Percentiles rank a stretch among this genome's conserved stretches.
phyloP scores from a whole-genome alignment of 2,113 vertebrate genomes.

The Pangasianodon hypophthalmus region DNA sequence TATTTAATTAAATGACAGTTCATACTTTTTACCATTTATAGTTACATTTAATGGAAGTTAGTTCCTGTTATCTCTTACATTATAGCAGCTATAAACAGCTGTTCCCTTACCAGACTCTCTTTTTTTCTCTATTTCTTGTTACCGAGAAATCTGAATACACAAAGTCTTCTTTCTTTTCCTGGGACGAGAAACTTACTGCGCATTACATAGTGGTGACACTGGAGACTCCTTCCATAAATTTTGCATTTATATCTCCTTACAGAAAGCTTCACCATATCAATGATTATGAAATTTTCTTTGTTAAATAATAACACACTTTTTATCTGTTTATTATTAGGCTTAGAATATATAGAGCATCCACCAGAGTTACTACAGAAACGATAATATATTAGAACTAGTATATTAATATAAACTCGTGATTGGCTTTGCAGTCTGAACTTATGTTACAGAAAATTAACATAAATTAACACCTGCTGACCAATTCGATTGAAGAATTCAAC shows the following conservation, averaged over 20 bases:
- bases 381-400: not conserved
- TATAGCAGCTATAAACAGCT: not conserved
- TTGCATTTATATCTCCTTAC: no score
- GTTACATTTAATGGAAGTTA: not conserved
- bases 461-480: not conserved
- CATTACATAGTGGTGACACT: not conserved
- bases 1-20: not conserved
- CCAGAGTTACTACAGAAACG: not conserved
- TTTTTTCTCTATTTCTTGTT: not conserved
- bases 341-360: not conserved
- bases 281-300: not conserved
- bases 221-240: not conserved
- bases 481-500: not conserved
- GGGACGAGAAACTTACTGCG: not conserved
- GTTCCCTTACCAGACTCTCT: not conserved
- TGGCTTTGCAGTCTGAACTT: not conserved
- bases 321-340: not conserved
- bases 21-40: not conserved
- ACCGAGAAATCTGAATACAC: not conserved
- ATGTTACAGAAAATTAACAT: not conserved
- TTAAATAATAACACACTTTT: no score
- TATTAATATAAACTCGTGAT: not conserved
- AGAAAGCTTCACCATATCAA: no score
- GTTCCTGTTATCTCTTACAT: not conserved
- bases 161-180: not conserved